phyloP scores from a whole-genome alignment of 2,797 vertebrate species.

The Kryptolebias ocellatus region DNA sequence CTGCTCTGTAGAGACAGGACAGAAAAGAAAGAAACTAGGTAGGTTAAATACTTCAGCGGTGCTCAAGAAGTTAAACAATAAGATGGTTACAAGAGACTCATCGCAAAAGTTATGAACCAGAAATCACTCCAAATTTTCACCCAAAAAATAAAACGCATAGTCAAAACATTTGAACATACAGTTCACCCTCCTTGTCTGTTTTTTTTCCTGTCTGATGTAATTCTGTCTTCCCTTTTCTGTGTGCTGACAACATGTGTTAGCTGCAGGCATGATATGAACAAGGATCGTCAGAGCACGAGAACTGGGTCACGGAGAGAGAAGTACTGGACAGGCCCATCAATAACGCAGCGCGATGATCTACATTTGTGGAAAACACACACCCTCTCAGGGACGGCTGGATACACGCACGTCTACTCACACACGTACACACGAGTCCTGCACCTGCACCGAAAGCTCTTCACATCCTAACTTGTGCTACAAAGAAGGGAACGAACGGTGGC shows the following conservation, averaged over 20 bases:
- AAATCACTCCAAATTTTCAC: conserved; percentile 18
- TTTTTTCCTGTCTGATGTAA: conserved; percentile 30
- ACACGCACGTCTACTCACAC: conserved; percentile 14
- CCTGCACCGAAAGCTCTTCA: conserved; percentile 41
- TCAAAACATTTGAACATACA: background rate
- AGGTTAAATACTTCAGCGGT: background rate
- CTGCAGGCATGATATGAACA: conserved; percentile 65
- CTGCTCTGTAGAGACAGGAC: conserved; percentile 82
- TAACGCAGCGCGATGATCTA: conserved; percentile 64
- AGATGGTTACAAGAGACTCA: too few relatives aligned
- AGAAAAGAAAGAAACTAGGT: conserved; percentile 15
- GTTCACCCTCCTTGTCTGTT: conserved; percentile 9
- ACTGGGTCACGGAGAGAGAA: conserved; percentile 72
- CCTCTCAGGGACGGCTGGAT: conserved; percentile 19
- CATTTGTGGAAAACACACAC: conserved; percentile 32
- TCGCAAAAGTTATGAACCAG: conserved; percentile 4
- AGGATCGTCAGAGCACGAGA: conserved; percentile 64
- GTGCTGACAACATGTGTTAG: conserved; percentile 55
- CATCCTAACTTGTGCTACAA: conserved; percentile 17
- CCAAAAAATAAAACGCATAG: conserved; percentile 16
- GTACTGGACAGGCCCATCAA: conserved; percentile 67
- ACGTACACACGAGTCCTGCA: conserved; percentile 24
- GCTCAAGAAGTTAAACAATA: background rate
- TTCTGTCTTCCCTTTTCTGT: conserved; percentile 30
- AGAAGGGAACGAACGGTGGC: conserved; percentile 2